Evolutionary conservation across 2,113 vertebrate genomes (phyloP), one percentile per base, ranked within the genome.

Genomic region (Anser brachyrhynchus): DNA sequence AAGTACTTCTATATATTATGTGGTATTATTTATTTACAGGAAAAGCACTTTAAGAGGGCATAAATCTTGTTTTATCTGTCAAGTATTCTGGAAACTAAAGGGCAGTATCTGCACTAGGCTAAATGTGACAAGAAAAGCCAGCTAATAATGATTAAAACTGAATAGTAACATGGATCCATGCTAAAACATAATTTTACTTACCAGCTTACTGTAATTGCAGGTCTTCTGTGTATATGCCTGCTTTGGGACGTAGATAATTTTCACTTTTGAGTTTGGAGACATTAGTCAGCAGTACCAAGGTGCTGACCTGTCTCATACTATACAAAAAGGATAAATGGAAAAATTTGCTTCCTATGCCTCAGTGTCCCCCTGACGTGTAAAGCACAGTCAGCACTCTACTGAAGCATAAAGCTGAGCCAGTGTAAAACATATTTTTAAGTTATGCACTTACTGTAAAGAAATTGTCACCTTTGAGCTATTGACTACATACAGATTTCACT

Each of bases 311-410:
- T 25, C 67, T 79, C 43, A 14, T 6, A 13, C 3, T 16, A 4
- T 2, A 11, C 0, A 2, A 76, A 61, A 65, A 52, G 20, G 4
- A 2, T 25, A 43, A 79, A 37, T 15, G 22, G 57, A 64, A 41
- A 35, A 79, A 46, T 13, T 31, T 0, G 1, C 13, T 59, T 58
- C 35, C 54, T 52, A 0, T 41, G 39, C 62, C 39, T 61, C 79
- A 15, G 13, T 51, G 58, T 61, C 57, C 29, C 25, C 54, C 46
- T 28, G 26, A 31, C 25, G 9, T 5, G 35, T 43, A 31, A 54
- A 39, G 55, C 46, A 57, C 19, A 7, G n/a, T 20, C 43, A 35
- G 67, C 11, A 41, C 44, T 70, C 19, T 59, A 67, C 44, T 0
- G 0, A 69, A 73, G 62, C n/a, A 75, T 1, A 2, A 52, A 52